Evolutionary conservation across 2,888 invertebrate genomes (phyloP).

Genomic region (Thecocarcelia acutangulata): DNA sequence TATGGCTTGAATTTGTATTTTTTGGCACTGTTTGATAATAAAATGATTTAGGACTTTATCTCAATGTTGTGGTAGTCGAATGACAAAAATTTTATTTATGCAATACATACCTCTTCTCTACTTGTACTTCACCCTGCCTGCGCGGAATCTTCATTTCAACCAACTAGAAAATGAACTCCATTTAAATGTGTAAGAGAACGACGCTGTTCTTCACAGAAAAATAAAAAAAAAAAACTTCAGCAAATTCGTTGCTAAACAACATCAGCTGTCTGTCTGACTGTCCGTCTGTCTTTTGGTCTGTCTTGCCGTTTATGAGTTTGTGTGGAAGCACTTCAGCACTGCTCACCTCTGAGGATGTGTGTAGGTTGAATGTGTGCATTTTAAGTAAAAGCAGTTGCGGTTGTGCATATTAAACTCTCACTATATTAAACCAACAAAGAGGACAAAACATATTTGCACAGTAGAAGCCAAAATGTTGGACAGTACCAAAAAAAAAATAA

Average conservation of each 20-base stretch:
- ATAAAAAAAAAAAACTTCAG: neutral
- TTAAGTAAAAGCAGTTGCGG: too few species aligned
- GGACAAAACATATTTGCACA: too few species aligned
- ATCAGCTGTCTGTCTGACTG: neutral
- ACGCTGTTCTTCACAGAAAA: conserved; percentile 3
- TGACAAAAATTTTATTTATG: neutral
- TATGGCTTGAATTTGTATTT: conserved; percentile 4
- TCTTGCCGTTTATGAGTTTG: too few species aligned
- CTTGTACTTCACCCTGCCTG: conserved; percentile 6
- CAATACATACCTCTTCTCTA: neutral
- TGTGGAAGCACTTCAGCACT: too few species aligned
- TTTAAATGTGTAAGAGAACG: conserved; percentile 8
- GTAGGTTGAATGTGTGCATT: too few species aligned
- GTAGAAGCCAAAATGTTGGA: too few species aligned
- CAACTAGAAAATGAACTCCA: conserved; percentile 41
- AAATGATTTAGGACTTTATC: conserved; percentile 47
- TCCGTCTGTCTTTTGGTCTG: too few species aligned
- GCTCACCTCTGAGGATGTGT: too few species aligned
- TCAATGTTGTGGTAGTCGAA: conserved; percentile 12
- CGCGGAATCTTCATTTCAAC: conserved; percentile 10
- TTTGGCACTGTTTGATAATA: conserved; percentile 53
- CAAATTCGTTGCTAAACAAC: neutral
- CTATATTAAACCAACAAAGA: too few species aligned
- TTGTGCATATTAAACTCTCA: too few species aligned
- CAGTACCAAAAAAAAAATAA: too few species aligned